Evolutionary conservation across 2,888 invertebrate genomes (phyloP).

Genomic region (Gastrophysa polygoni): DNA sequence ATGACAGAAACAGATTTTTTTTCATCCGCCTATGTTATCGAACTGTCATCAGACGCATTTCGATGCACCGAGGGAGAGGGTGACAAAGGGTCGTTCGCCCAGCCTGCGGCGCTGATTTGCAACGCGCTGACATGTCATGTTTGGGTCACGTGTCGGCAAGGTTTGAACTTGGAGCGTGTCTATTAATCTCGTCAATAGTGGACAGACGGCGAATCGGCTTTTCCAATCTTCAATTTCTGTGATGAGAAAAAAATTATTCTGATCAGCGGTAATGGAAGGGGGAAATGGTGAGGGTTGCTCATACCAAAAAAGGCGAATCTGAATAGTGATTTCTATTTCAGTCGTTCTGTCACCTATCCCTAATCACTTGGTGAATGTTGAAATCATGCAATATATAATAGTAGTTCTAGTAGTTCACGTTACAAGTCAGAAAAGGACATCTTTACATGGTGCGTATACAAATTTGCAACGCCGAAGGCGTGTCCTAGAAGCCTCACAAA

Average conservation of each 20-base stretch:
- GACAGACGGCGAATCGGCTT: not conserved
- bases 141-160: conserved; percentile 47
- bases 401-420: no score
- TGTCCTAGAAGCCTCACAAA: no score
- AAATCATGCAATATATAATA: no score
- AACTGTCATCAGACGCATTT: conserved; percentile 38
- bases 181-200: conserved; percentile 36
- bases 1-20: no score
- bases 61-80: conserved; percentile 37
- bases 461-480: no score
- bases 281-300: no score
- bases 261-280: not conserved
- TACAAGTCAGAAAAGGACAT: no score
- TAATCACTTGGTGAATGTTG: no score
- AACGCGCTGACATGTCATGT: conserved; percentile 52
- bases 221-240: not conserved
- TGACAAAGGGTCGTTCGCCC: conserved; percentile 48
- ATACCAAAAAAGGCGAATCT: no score
- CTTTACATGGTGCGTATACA: no score
- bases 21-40: conserved; percentile 19
- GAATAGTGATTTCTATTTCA: no score
- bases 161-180: conserved; percentile 32
- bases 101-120: conserved; percentile 48
- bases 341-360: no score
- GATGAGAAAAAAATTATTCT: not conserved